phyloP scores from a whole-genome alignment of 1,140 invertebrate genomes.

The Tetramorium alpestre region DNA sequence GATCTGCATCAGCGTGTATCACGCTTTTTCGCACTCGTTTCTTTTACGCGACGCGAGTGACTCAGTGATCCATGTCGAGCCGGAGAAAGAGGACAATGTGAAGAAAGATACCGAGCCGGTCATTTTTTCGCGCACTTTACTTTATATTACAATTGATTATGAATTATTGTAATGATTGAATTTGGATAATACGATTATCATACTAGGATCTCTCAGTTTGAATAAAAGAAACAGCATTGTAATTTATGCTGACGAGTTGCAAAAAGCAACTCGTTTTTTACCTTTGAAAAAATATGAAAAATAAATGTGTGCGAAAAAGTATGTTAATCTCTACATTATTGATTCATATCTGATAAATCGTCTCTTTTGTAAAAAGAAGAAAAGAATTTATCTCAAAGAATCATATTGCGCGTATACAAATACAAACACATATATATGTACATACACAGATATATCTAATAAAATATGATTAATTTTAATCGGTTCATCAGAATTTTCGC shows the following conservation, averaged over 20 bases:
- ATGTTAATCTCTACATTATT: neutral
- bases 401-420: too few relatives aligned
- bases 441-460: neutral
- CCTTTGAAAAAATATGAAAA: neutral
- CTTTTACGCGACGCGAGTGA: slow-evolving; percentile 35
- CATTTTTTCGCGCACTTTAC: neutral
- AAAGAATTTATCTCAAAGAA: neutral
- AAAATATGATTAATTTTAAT: slow-evolving; percentile 22
- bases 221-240: neutral
- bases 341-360: neutral
- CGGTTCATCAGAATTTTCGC: neutral
- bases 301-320: neutral
- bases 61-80: slow-evolving; percentile 35
- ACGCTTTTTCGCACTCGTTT: slow-evolving; percentile 39
- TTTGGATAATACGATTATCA: neutral
- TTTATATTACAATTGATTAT: neutral
- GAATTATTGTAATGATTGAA: neutral
- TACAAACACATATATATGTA: too few relatives aligned
- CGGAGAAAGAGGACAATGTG: neutral
- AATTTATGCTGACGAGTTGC: neutral
- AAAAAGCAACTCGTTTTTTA: neutral
- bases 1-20: slow-evolving; percentile 43
- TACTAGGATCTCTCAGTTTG: neutral
- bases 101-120: neutral
- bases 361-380: neutral